These are phyloP conservation scores for Rotaria socialis DNA, from an alignment of 2,888 invertebrate genomes.

Conservation along the genomic window DNA sequence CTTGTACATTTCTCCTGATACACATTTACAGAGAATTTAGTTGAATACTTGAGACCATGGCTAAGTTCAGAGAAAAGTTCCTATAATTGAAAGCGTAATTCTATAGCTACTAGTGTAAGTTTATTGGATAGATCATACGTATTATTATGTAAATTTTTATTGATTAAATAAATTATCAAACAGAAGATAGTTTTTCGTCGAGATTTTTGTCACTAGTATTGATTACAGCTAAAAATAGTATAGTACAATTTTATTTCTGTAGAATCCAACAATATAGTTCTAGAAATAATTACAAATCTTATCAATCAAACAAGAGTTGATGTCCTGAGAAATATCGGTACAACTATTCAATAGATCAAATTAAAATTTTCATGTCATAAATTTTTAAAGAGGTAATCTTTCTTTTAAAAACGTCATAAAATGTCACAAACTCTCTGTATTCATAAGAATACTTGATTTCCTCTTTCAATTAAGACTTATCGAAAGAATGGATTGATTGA, in stretches of 20 bases:
- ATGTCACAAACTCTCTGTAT: neutral
- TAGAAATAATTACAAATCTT: too few relatives aligned
- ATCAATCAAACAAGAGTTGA: too few relatives aligned
- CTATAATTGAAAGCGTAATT: neutral
- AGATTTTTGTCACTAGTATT: too few relatives aligned
- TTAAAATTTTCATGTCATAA: conserved; percentile 63
- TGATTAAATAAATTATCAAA: neutral
- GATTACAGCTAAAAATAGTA: too few relatives aligned
- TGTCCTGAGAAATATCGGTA: too few relatives aligned
- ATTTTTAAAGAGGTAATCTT: conserved; percentile 59
- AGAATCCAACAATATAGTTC: too few relatives aligned
- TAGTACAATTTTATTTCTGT: too few relatives aligned
- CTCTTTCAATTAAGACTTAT: conserved; percentile 69
- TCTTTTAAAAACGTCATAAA: conserved; percentile 40
- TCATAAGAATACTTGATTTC: conserved; percentile 65
- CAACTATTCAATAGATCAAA: too few relatives aligned
- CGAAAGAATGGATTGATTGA: conserved; percentile 74
- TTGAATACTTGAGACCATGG: conserved; percentile 65
- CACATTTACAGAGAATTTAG: conserved; percentile 69
- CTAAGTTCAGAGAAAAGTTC: neutral
- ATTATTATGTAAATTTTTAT: conserved; percentile 71
- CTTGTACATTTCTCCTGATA: conserved; percentile 68
- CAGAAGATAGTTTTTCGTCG: neutral
- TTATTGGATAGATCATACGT: conserved; percentile 90
- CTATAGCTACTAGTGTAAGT: conserved; percentile 67